Base-by-base conservation (phyloP, 2,797 vertebrate species). In the Myotis findleyi region DNA sequence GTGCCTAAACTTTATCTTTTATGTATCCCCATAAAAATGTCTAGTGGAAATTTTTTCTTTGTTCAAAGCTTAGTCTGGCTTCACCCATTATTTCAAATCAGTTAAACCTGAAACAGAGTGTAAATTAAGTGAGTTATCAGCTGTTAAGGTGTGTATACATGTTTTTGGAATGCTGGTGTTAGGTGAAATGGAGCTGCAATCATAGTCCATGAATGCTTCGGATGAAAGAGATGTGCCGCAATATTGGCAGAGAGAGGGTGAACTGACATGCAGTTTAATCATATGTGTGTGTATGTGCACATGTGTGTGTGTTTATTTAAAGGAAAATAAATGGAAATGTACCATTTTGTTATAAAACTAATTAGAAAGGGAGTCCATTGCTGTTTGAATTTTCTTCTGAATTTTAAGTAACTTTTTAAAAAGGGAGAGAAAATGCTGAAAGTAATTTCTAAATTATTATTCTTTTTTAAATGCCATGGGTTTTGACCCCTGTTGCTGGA, bases 401-500 rank as follows among this genome's bases (percentile, higher is more conserved):
- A 27, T 91, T 91, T 23, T 90, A 93, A 92, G 66, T 81, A 81
- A 47, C n/a, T 30, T 88, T 81, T 94, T 79, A 33, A 77, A 73
- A 71, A 71, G 18, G 7, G 5, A 85, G 25, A 53, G 25, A 25
- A 64, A n/a, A 23, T 13, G 13, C 47, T 53, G 27, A 76, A 66
- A 75, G 13, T 10, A 30, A 91, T 73, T 64, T 91, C 62, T 57
- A 59, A 64, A 66, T 44, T n/a, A 49, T 36, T 76, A 21, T 77
- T 69, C 27, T 75, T 71, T 49, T 25, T 33, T 71, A 89, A 55
- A 14, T 5, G 18, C 25, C 17, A 6, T 5, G 0, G 47, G 5
- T 51, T 87, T 90, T 38, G 10, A 38, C 25, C 83, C 59, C 30
- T 62, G 30, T 33, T 53, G 55, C 33, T 44, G 33, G 72, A 21